Conservation (phyloP, 2,888 invertebrate genomes). For the Phortica okadai region DNA sequence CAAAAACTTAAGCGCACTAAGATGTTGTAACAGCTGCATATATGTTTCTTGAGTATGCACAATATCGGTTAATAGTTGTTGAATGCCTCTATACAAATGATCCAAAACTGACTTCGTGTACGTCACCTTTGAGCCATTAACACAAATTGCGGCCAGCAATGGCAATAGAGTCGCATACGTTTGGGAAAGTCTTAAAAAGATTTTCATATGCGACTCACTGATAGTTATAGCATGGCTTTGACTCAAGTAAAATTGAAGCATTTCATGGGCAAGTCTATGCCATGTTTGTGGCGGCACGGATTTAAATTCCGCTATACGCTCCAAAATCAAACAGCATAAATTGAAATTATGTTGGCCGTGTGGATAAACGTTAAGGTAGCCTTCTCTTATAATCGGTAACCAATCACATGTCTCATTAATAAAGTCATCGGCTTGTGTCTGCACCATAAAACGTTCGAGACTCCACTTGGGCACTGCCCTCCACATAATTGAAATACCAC, state of each 20-base stretch:
- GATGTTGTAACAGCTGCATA: constrained; percentile 29
- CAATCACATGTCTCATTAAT: neutral
- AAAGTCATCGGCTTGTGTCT: constrained; percentile 43
- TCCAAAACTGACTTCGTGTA: neutral
- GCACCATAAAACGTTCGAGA: constrained; percentile 53
- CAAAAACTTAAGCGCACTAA: constrained; percentile 34
- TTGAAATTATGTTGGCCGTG: neutral
- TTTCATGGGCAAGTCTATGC: neutral
- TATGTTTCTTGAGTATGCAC: neutral
- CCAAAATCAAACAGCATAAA: neutral
- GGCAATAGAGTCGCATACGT: constrained; percentile 15
- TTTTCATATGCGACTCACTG: constrained; percentile 25
- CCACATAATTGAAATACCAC: constrained; percentile 59
- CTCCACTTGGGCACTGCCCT: constrained; percentile 61
- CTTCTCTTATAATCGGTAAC: neutral
- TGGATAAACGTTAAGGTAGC: neutral
- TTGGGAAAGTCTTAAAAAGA: neutral
- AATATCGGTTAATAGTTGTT: neutral
- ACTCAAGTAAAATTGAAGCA: neutral
- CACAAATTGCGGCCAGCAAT: constrained; percentile 26
- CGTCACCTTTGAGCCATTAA: neutral
- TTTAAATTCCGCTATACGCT: neutral
- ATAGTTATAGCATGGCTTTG: neutral
- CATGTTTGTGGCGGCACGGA: neutral
- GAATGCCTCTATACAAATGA: constrained; percentile 9